Evolutionary conservation across 2,113 vertebrate species (phyloP).

Genomic region (Ploceus nigricollis): DNA sequence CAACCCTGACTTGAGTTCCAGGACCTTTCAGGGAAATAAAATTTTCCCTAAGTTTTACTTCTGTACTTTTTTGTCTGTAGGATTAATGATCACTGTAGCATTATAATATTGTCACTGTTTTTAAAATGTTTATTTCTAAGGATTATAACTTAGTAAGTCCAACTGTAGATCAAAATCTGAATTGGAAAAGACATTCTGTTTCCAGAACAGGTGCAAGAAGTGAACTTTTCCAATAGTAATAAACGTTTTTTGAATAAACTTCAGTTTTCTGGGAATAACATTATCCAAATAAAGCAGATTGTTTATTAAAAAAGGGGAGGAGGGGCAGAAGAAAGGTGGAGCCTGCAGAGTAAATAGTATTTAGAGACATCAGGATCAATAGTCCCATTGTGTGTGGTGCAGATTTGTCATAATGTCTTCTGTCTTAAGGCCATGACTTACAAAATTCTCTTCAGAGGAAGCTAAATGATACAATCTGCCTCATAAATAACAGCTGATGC

Average conservation of each 20-base stretch:
- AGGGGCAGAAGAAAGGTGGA: neutral
- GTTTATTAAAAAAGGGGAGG: neutral
- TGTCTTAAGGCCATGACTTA: slow-evolving; percentile 10
- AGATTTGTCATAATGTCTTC: slow-evolving; percentile 19
- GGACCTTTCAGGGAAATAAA: neutral
- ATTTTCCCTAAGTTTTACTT: neutral
- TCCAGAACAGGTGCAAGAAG: neutral
- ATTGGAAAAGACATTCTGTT: neutral
- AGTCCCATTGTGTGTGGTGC: slow-evolving; percentile 4
- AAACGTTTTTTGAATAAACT: neutral
- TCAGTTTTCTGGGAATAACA: neutral
- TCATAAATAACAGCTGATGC: neutral
- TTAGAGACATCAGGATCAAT: slow-evolving; percentile 21
- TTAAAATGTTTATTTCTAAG: neutral
- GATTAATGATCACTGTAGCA: neutral
- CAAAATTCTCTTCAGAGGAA: neutral
- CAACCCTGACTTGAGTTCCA: neutral
- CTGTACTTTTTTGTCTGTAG: neutral
- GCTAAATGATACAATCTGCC: neutral
- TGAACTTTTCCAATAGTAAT: neutral
- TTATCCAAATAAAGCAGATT: neutral
- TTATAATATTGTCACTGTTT: neutral
- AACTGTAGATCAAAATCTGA: neutral
- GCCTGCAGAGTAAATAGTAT: neutral
- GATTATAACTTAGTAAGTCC: neutral